phyloP scores from a whole-genome alignment of 64 coral and sea anemone genomes.

The Pocillopora verrucosa region DNA sequence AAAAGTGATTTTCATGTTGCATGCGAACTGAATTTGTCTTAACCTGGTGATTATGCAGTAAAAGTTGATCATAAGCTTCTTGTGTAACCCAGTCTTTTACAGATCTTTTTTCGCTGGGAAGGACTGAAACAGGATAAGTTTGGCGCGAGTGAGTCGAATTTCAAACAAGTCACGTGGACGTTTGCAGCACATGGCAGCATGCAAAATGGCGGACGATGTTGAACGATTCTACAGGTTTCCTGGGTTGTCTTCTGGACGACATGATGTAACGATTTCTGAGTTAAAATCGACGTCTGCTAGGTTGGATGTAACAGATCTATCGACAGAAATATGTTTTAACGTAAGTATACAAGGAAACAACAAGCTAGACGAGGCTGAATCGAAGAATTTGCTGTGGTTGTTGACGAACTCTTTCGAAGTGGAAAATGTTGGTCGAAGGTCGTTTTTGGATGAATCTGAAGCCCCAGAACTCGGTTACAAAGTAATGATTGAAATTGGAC shows the following conservation, averaged over 20 bases:
- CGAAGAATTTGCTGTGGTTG: constrained; percentile 60
- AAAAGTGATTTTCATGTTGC: too few species aligned
- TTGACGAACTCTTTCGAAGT: constrained; percentile 76
- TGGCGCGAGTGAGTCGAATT: constrained; percentile 1
- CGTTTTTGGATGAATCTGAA: constrained; percentile 51
- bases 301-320: constrained; percentile 39
- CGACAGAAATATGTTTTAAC: constrained; percentile 83
- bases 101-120: background rate
- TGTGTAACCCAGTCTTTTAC: too few species aligned
- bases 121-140: background rate
- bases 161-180: constrained; percentile 13
- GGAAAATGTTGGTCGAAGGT: constrained; percentile 55
- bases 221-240: constrained; percentile 72
- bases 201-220: constrained; percentile 55
- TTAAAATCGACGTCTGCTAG: constrained; percentile 41
- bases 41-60: background rate
- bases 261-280: constrained; percentile 55
- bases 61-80: background rate
- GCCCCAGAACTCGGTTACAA: background rate
- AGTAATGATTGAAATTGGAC: constrained; percentile 87
- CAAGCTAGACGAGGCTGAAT: constrained; percentile 33
- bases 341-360: constrained; percentile 58
- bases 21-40: too few species aligned
- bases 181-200: background rate
- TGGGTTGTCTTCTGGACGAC: constrained; percentile 66